Conservation (phyloP, 1,140 invertebrate species). For the Eubasilissa regina region DNA sequence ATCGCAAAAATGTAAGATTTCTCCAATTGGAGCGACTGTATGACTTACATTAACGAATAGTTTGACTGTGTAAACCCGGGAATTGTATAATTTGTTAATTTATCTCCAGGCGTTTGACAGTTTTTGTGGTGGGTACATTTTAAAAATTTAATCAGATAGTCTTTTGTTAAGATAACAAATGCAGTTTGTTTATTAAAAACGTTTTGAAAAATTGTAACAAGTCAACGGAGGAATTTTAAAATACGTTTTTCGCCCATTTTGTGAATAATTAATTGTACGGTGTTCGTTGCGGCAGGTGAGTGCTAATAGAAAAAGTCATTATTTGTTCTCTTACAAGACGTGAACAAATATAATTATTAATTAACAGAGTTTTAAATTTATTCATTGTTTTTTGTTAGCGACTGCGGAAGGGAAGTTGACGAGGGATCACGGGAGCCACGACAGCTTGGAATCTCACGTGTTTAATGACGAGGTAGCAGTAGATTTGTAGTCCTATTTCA, state of each 20-base stretch:
- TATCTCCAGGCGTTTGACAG: conserved; percentile 57
- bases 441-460: too few relatives aligned
- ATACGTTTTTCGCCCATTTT: conserved; percentile 41
- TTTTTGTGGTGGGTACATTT: conserved; percentile 46
- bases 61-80: conserved; percentile 46
- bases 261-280: conserved; percentile 38
- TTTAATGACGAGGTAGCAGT: too few relatives aligned
- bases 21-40: conserved; percentile 45
- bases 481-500: too few relatives aligned
- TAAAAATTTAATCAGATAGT: conserved; percentile 51
- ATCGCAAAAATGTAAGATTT: not conserved
- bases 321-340: conserved; percentile 55
- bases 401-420: not conserved
- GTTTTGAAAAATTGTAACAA: conserved; percentile 24
- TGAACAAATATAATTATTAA: conserved; percentile 53
- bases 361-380: conserved; percentile 51
- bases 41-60: conserved; percentile 29
- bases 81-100: conserved; percentile 61
- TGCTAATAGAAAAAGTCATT: conserved; percentile 59
- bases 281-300: conserved; percentile 33
- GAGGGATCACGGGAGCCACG: not conserved
- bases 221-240: not conserved
- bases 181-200: conserved; percentile 51
- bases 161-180: conserved; percentile 38
- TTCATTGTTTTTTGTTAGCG: conserved; percentile 50